Evolutionary conservation across 2,797 vertebrate species (phyloP).

Genomic region (Tachyglossus aculeatus): DNA sequence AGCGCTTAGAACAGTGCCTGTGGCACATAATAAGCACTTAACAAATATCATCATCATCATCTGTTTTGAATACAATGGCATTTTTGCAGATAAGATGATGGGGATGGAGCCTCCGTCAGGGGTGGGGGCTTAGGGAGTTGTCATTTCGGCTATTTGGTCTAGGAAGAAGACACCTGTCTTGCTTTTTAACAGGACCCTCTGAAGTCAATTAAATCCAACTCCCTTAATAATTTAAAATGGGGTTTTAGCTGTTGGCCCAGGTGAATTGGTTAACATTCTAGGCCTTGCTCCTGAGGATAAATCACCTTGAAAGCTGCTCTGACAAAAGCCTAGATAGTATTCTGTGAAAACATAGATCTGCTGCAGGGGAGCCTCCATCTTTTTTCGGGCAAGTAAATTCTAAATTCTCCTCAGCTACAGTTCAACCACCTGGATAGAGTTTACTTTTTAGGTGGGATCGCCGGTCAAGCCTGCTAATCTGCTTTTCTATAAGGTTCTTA

Average conservation of each 20-base stretch:
- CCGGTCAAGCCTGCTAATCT: constrained; percentile 32
- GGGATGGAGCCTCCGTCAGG: not conserved
- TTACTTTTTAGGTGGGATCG: constrained; percentile 18
- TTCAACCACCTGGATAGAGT: constrained; percentile 26
- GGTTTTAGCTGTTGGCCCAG: constrained; percentile 13
- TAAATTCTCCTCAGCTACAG: constrained; percentile 25
- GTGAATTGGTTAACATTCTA: constrained; percentile 27
- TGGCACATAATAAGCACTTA: no score
- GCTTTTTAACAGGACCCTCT: constrained; percentile 17
- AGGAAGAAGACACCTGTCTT: constrained; percentile 24
- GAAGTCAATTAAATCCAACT: constrained; percentile 36
- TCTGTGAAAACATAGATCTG: not conserved
- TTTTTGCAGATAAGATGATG: constrained; percentile 27
- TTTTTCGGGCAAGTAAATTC: constrained; percentile 46
- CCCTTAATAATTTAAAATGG: constrained; percentile 7
- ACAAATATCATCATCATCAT: no score
- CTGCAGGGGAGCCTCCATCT: constrained; percentile 20
- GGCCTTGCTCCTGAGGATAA: constrained; percentile 26
- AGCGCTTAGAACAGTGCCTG: no score
- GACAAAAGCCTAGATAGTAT: constrained; percentile 28
- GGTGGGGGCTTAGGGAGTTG: no score
- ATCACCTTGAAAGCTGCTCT: not conserved
- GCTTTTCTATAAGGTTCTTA: constrained; percentile 32
- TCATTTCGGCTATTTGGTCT: constrained; percentile 38
- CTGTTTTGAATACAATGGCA: no score